Percentiles rank a stretch among this genome's conserved stretches.
These are phyloP conservation scores for Myotis daubentonii DNA, from an alignment of 2,797 vertebrate species.

Conservation along the genomic window DNA sequence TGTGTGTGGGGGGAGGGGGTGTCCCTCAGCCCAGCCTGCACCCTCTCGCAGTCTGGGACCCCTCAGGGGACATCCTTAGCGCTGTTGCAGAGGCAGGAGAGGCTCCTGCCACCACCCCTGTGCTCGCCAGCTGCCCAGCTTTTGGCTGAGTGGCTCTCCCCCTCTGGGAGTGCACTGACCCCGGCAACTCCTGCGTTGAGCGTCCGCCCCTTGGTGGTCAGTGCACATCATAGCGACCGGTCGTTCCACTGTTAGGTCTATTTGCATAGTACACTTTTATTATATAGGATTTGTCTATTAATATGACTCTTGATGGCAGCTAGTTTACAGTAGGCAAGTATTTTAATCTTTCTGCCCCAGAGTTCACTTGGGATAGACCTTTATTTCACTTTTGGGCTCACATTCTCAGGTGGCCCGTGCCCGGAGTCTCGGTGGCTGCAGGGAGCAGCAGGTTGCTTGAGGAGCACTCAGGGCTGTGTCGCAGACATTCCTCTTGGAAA, in stretches of 20 bases:
- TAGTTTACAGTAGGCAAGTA: neutral
- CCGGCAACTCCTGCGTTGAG: no score
- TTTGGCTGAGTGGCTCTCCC: no score
- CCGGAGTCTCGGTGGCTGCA: neutral
- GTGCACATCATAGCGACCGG: no score
- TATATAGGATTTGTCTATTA: neutral
- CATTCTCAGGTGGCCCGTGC: neutral
- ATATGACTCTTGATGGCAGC: neutral
- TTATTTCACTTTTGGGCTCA: neutral
- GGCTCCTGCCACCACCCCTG: no score
- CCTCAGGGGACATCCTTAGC: no score
- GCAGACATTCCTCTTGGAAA: neutral
- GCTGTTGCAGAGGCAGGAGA: no score
- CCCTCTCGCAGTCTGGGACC: no score
- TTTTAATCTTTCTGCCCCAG: neutral
- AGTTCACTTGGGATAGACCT: neutral
- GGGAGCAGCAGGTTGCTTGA: neutral
- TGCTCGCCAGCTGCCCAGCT: accelerated
- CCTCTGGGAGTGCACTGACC: no score
- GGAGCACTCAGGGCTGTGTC: neutral
- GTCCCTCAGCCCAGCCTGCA: no score
- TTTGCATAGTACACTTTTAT: no score
- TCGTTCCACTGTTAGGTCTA: no score
- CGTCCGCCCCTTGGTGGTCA: no score
- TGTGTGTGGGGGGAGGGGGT: accelerated